Evolutionary conservation across 2,113 vertebrate genomes (phyloP), one percentile per base, ranked within the genome.

Genomic region (Engraulis encrasicolus): DNA sequence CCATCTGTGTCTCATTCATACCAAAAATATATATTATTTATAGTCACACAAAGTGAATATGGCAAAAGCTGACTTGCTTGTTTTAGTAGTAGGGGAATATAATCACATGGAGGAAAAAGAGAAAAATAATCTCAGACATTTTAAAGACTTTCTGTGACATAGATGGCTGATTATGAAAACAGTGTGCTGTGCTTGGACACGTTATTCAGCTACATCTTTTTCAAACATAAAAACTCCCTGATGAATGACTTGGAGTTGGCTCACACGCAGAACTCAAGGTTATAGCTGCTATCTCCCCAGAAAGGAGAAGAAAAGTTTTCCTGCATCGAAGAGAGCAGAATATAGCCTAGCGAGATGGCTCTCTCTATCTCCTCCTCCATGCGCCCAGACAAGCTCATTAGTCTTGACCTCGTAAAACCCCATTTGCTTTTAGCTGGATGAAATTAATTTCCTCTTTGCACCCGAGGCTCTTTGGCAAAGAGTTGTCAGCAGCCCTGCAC

Each of bases 81-180:
- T 92, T 91, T 34, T 14, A 17, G 66, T 23, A 27, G 7, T n/a
- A 27, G 58, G 31, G 31, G 66, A 14, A 11, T 6, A 74, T 12
- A 34, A 34, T 23, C 17, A 31, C 66, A 74, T 74, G 66, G 17
- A 34, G 66, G 50, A 54, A 54, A 20, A 54, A 54, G 17, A 74
- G 88, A 74, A 90, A 91, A 50, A 85, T 84, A 58, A 66, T 86
- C 89, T 34, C 85, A 86, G 66, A 77, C 88, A 90, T 87, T 83
- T 40, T n/a, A 3, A 45, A 86, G 81, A 83, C 83, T 89, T 89
- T 91, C 83, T 82, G 87, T 82, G 58, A 87, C 85, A 85, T 89
- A 87, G 88, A 89, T 77, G 86, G 87, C 88, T 90, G 90, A 90
- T 92, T 90, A 91, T 90, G 90, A 92, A 91, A 94, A 89, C 89